Evolutionary conservation across 1,140 invertebrate species (phyloP).

Genomic region (Drosophila trapezifrons): DNA sequence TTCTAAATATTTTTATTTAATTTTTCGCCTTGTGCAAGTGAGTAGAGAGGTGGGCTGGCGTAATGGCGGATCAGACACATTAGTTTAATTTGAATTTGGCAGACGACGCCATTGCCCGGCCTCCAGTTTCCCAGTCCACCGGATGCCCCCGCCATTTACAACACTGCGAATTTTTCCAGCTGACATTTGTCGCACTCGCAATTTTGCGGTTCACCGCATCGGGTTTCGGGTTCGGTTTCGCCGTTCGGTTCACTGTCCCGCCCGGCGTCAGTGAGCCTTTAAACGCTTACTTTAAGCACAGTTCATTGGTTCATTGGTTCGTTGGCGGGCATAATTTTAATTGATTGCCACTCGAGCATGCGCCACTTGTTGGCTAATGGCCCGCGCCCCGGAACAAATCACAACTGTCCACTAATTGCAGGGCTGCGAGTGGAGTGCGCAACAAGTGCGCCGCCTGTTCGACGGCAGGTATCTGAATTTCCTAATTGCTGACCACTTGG

Average conservation of each 20-base stretch:
- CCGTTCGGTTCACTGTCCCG: constrained; percentile 25
- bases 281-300: constrained; percentile 56
- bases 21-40: constrained; percentile 3
- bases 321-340: constrained; percentile 71
- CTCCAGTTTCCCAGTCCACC: too few relatives aligned
- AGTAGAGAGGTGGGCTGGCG: not conserved
- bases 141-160: not conserved
- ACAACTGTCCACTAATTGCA: constrained; percentile 65
- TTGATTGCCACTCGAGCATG: constrained; percentile 77
- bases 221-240: constrained; percentile 32
- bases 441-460: constrained; percentile 79
- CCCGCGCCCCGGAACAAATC: constrained; percentile 34
- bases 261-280: constrained; percentile 30
- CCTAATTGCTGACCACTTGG: constrained; percentile 83
- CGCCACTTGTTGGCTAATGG: constrained; percentile 71
- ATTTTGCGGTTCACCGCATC: constrained; percentile 74
- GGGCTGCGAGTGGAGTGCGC: constrained; percentile 70
- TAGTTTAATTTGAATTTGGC: constrained; percentile 77
- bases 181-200: constrained; percentile 72
- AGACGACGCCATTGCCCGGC: constrained; percentile 26
- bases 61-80: constrained; percentile 50
- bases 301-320: constrained; percentile 20
- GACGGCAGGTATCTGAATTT: constrained; percentile 77
- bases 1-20: not conserved
- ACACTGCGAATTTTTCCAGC: constrained; percentile 42